Conservation (phyloP, 2,888 invertebrate genomes). For the Drosophila austrosaltans region DNA sequence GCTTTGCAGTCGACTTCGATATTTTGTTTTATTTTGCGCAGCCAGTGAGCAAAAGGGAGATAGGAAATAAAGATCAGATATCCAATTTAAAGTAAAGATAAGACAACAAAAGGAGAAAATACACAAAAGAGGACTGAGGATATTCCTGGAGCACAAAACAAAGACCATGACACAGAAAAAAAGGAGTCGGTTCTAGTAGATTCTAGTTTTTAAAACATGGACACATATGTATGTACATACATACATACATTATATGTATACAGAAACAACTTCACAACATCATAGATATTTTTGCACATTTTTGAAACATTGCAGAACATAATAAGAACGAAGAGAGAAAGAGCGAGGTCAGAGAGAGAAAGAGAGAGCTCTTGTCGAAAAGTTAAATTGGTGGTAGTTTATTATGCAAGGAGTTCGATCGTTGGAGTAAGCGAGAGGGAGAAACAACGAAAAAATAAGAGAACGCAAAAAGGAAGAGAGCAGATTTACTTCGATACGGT, state of each 20-base stretch:
- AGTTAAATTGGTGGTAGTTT: background rate
- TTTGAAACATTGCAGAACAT: background rate
- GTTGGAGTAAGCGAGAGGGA: background rate
- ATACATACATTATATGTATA: too few relatives aligned
- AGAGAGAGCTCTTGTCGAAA: too few relatives aligned
- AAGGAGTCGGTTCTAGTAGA: too few relatives aligned
- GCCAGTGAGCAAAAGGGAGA: background rate
- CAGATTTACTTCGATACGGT: background rate
- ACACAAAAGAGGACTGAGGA: background rate
- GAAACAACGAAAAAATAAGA: background rate
- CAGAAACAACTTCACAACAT: background rate
- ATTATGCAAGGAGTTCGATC: slow-evolving; percentile 3
- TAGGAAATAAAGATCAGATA: background rate
- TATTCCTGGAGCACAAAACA: background rate
- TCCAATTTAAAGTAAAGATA: background rate
- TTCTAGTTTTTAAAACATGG: too few relatives aligned
- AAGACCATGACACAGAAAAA: too few relatives aligned
- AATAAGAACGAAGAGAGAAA: background rate
- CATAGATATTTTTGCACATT: background rate
- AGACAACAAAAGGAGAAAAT: background rate
- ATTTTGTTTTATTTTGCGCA: background rate
- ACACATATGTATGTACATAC: too few relatives aligned
- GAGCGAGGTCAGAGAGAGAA: too few relatives aligned
- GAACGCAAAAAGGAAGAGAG: background rate
- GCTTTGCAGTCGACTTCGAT: background rate